Base-by-base conservation (phyloP, 2,113 vertebrate genomes). In the Hucho hucho region DNA sequence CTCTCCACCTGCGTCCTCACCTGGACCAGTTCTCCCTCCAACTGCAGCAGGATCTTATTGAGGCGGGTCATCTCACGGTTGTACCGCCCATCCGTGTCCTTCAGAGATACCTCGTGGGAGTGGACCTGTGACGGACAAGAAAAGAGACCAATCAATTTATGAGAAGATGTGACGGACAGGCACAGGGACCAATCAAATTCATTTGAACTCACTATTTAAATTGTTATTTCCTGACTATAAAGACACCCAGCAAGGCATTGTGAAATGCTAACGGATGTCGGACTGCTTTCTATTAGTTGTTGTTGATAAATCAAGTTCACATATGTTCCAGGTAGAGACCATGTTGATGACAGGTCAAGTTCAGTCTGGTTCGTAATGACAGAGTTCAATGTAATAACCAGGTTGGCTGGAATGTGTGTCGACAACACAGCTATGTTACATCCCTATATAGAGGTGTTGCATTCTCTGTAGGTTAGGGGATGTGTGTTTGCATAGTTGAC, bases 21-120 rank as follows among this genome's bases (percentile, higher is more conserved):
- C 18, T 90, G 79, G n/a, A 4, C 74, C 61, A 94, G 88, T 69
- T 94, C 89, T 0, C 20, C 76, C 86, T 92, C 81, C 73, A 94
- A 81, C 4, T 61, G 69, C 1, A 64, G 26, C 0, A 94, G 80
- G 1, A 25, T 0, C 4, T 74, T 46, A 78, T 92, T 89, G 24
- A 90, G 56, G 0, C 86, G 82, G 2, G 4, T 12, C 67, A 94
- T 22, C 1, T 86, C 79, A 0, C 49, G 59, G 0, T 37, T 49
- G 25, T 86, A 82, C 63, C 91, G 92, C 0, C 37, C 12, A 20
- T 89, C 82, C 5, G 80, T 80, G 56, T 68, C 81, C 6, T 28
- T 74, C 79, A 93, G 47, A 0, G 77, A 88, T 0, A 90, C 83
- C 65, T 94, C 91, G 81, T 94, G 78, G 0, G 86, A 90, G 1